These are phyloP conservation scores for Ypsolopha scabrella DNA, from an alignment of 2,888 invertebrate species.

Conservation along the genomic window DNA sequence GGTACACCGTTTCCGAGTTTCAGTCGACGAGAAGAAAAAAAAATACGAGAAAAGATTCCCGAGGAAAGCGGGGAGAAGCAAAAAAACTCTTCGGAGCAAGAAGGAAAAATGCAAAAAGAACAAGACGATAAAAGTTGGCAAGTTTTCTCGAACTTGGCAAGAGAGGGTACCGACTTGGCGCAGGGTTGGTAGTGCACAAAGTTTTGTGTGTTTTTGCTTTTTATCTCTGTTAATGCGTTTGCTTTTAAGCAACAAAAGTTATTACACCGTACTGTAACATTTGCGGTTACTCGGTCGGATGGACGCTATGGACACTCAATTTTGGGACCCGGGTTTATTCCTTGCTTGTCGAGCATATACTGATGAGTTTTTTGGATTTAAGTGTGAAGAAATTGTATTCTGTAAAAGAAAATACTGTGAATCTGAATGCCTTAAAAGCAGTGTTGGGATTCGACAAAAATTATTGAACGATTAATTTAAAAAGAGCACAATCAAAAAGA, in stretches of 20 bases:
- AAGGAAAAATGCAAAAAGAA: constrained; percentile 61
- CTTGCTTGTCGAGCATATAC: background rate
- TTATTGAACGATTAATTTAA: no score
- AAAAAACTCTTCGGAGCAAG: constrained; percentile 20
- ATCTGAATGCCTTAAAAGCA: no score
- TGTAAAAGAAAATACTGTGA: no score
- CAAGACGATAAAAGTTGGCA: constrained; percentile 51
- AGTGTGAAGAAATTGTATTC: no score
- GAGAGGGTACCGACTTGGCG: constrained; percentile 15
- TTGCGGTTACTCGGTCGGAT: no score
- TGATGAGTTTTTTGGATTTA: background rate
- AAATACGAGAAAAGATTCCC: constrained; percentile 51
- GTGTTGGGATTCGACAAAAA: no score
- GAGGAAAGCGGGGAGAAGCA: constrained; percentile 30
- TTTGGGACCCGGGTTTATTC: background rate
- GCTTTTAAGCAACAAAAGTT: background rate
- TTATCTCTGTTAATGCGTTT: constrained; percentile 12
- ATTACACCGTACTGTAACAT: no score
- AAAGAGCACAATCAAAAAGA: no score
- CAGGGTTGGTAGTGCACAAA: constrained; percentile 31
- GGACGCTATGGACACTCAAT: no score
- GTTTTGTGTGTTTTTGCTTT: constrained; percentile 5
- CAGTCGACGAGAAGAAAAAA: constrained; percentile 1
- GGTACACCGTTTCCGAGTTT: constrained; percentile 51
- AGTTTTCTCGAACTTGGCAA: constrained; percentile 51